A percentile compares a stretch with the other conserved stretches of the same genome.
Evolutionary conservation across 1,140 invertebrate species (phyloP).

Genomic region (Drosophila sturtevanti): DNA sequence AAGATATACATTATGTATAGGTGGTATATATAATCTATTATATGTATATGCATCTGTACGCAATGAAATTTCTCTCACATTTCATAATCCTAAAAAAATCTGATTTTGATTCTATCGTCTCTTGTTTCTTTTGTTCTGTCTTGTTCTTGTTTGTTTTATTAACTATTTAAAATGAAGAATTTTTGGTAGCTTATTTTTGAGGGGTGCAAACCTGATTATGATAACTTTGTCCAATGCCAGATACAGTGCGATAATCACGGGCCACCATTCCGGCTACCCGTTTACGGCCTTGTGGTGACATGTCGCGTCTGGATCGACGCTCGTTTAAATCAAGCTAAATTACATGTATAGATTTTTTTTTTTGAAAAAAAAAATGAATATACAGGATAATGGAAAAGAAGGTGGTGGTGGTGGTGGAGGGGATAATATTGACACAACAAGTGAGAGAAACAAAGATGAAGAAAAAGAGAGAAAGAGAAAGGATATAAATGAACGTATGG

Average conservation of each 20-base stretch:
- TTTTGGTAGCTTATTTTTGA: constrained; percentile 63
- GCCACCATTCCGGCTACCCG: constrained; percentile 86
- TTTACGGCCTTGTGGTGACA: constrained; percentile 90
- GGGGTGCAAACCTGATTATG: constrained; percentile 83
- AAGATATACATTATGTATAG: not conserved
- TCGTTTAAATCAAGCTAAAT: constrained; percentile 82
- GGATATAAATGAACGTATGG: constrained; percentile 63
- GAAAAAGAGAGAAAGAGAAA: constrained; percentile 62
- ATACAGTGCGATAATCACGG: constrained; percentile 84
- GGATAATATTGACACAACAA: constrained; percentile 8
- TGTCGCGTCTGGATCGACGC: constrained; percentile 87
- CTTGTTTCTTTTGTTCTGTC: constrained; percentile 52
- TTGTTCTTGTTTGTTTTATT: constrained; percentile 11
- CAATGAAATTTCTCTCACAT: too few relatives aligned
- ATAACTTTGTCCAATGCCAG: constrained; percentile 83
- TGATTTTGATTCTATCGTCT: constrained; percentile 13
- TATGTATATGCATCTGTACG: too few relatives aligned
- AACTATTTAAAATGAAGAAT: constrained; percentile 31
- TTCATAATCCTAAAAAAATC: not conserved
- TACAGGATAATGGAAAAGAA: constrained; percentile 11
- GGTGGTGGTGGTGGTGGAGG: constrained; percentile 22
- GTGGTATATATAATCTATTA: too few relatives aligned
- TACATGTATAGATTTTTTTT: constrained; percentile 27
- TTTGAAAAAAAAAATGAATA: too few relatives aligned
- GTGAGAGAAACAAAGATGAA: constrained; percentile 34